Conservation (phyloP, 1,140 invertebrate genomes). For the Drosophila azteca region DNA sequence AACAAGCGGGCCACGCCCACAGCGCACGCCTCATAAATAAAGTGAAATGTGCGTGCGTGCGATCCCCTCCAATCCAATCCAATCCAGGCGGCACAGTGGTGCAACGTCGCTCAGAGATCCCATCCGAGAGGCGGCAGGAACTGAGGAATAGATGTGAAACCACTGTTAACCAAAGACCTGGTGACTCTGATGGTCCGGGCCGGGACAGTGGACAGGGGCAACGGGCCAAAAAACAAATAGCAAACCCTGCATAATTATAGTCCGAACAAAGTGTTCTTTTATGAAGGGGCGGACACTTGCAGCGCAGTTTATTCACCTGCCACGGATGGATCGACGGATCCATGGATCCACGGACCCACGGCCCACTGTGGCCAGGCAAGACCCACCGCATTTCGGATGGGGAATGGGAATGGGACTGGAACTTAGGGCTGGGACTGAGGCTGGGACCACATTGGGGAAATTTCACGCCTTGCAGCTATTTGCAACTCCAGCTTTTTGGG, state of each 20-base stretch:
- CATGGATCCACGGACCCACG: slow-evolving; percentile 13
- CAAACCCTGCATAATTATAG: slow-evolving; percentile 69
- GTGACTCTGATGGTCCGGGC: too few relatives aligned
- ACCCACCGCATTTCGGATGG: slow-evolving; percentile 4
- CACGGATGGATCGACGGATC: slow-evolving; percentile 2
- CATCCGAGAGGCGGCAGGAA: too few relatives aligned
- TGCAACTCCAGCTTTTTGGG: slow-evolving; percentile 27
- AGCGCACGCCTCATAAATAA: slow-evolving; percentile 80
- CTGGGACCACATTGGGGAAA: slow-evolving; percentile 51
- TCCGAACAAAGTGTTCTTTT: slow-evolving; percentile 68
- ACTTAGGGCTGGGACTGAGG: slow-evolving; percentile 6
- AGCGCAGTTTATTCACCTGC: slow-evolving; percentile 77
- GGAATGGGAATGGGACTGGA: neutral
- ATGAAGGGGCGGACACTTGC: slow-evolving; percentile 70
- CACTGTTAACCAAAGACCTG: neutral
- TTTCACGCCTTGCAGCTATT: slow-evolving; percentile 77
- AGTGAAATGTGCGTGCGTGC: slow-evolving; percentile 74
- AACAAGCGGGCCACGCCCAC: slow-evolving; percentile 75
- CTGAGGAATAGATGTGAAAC: too few relatives aligned
- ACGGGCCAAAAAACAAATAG: slow-evolving; percentile 68
- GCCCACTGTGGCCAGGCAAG: slow-evolving; percentile 13
- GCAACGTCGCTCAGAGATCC: too few relatives aligned
- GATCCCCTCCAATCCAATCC: neutral
- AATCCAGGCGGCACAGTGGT: slow-evolving; percentile 27
- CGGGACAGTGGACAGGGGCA: neutral